These are phyloP conservation scores for Melipona quadrifasciata DNA, from an alignment of 1,140 invertebrate species.

Conservation along the genomic window DNA sequence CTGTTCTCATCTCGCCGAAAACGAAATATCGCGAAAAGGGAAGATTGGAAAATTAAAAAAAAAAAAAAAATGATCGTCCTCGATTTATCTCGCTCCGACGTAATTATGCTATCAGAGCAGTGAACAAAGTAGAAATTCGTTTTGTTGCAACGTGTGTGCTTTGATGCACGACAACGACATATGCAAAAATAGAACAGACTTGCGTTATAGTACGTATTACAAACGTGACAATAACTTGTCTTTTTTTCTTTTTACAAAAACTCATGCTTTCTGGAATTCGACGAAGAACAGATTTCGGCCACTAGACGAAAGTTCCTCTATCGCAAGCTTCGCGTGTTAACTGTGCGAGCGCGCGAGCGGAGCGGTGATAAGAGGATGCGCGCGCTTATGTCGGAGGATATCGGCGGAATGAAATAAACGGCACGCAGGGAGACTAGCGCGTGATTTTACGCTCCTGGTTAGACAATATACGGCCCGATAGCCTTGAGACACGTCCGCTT, in stretches of 20 bases:
- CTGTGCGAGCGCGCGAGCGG: background rate
- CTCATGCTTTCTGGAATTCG: too few relatives aligned
- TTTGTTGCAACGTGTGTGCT: background rate
- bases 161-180: too few relatives aligned
- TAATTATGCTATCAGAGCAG: too few relatives aligned
- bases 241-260: background rate
- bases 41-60: background rate
- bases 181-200: too few relatives aligned
- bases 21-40: background rate
- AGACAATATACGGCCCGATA: constrained; percentile 51
- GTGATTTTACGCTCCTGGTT: constrained; percentile 42
- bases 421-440: background rate
- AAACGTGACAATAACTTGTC: too few relatives aligned
- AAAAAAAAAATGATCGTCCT: background rate
- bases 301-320: background rate
- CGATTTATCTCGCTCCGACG: background rate
- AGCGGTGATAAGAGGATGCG: background rate
- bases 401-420: constrained; percentile 12
- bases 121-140: background rate
- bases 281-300: background rate
- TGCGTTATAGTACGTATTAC: too few relatives aligned
- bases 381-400: background rate
- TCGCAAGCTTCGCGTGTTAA: background rate
- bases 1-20: background rate
- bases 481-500: constrained; percentile 62